A percentile compares a stretch with the other conserved stretches of the same genome.
Evolutionary conservation across 2,797 vertebrate genomes (phyloP).

Genomic region (Acanthurus lineatus): DNA sequence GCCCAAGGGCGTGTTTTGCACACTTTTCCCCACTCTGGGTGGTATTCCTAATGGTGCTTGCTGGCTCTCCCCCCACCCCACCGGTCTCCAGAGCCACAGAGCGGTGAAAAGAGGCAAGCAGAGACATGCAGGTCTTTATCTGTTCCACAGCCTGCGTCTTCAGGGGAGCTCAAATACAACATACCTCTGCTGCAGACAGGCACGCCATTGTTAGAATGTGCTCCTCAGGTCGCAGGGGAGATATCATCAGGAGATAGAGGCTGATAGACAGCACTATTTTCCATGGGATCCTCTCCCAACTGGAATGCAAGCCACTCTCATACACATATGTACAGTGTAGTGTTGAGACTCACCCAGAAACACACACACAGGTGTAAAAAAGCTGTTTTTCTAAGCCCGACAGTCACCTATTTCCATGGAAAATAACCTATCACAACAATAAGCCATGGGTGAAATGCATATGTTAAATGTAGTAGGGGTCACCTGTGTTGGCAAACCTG

Average conservation of each 20-base stretch:
- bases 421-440: too few relatives aligned
- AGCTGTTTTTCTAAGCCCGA: too few relatives aligned
- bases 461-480: too few relatives aligned
- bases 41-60: constrained; percentile 73
- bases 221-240: constrained; percentile 67
- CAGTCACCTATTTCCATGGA: too few relatives aligned
- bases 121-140: constrained; percentile 81
- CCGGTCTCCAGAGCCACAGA: constrained; percentile 32
- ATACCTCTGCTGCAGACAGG: constrained; percentile 78
- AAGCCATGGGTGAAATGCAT: too few relatives aligned
- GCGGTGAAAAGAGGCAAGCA: constrained; percentile 68
- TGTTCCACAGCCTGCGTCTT: constrained; percentile 54
- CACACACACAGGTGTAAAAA: neutral
- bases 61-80: constrained; percentile 5
- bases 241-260: constrained; percentile 73
- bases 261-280: constrained; percentile 63
- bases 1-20: constrained; percentile 58
- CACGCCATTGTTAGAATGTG: constrained; percentile 76
- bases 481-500: too few relatives aligned
- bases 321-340: neutral
- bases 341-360: neutral
- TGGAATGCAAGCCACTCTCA: constrained; percentile 60
- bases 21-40: constrained; percentile 77
- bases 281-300: constrained; percentile 58
- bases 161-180: constrained; percentile 60